A percentile compares a stretch with the other conserved stretches of the same genome.
These are phyloP conservation scores for Toxotes lorentzi DNA, from an alignment of 2,797 vertebrate species.

Conservation along the genomic window DNA sequence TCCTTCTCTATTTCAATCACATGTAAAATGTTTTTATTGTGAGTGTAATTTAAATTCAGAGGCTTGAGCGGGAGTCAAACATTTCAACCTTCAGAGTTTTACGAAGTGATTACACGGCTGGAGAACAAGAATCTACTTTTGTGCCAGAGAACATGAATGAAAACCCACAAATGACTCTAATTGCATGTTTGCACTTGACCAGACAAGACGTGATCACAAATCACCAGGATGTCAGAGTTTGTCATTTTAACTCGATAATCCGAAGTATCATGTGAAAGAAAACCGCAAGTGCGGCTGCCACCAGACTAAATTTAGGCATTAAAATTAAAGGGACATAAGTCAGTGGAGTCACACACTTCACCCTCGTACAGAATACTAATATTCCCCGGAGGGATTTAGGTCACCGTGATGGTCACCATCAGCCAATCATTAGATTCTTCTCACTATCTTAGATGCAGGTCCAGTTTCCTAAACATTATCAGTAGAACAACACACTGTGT, in stretches of 20 bases:
- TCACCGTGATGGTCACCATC: not conserved
- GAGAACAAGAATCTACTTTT: not conserved
- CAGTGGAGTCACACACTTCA: not conserved
- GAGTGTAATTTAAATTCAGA: not conserved
- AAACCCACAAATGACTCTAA: not conserved
- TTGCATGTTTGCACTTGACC: not conserved
- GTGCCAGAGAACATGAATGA: not conserved
- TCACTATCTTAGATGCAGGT: not conserved
- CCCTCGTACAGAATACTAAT: not conserved
- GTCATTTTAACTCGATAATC: not conserved
- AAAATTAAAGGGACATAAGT: not conserved
- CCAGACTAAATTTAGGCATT: not conserved
- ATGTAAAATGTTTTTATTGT: not conserved
- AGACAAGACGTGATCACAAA: not conserved
- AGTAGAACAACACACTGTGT: constrained; percentile 1
- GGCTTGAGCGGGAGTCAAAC: too few relatives aligned
- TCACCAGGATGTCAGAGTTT: not conserved
- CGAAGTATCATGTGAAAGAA: not conserved
- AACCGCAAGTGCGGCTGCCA: not conserved
- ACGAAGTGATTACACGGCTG: not conserved
- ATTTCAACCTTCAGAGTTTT: not conserved
- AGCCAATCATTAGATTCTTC: not conserved
- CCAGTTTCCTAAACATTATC: not conserved
- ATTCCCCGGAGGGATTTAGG: not conserved
- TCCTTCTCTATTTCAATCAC: not conserved